A percentile compares a stretch with the other conserved stretches of the same genome.
phyloP scores from a whole-genome alignment of 2,888 invertebrate genomes.

The Synanthedon tipuliformis region DNA sequence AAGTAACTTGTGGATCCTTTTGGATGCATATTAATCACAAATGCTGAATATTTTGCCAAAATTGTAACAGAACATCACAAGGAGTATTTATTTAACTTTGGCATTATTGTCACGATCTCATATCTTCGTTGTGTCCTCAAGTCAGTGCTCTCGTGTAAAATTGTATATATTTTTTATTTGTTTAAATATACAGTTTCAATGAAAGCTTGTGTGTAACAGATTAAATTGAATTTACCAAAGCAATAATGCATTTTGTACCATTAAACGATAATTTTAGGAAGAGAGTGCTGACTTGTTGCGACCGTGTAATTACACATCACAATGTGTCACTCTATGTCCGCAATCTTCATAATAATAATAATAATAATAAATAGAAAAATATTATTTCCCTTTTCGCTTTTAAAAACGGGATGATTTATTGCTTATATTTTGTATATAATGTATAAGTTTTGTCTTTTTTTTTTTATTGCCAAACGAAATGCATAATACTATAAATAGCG shows the following conservation, averaged over 20 bases:
- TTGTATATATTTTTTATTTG: slow-evolving; percentile 21
- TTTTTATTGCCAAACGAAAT: no score
- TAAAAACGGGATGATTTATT: no score
- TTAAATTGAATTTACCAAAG: slow-evolving; percentile 51
- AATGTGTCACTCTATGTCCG: neutral
- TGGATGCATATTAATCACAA: no score
- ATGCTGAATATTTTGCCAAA: no score
- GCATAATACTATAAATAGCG: no score
- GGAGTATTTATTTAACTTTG: no score
- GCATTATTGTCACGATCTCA: slow-evolving; percentile 7
- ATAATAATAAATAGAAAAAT: neutral
- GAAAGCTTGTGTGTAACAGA: slow-evolving; percentile 30
- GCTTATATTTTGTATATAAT: no score
- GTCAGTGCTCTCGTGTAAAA: slow-evolving; percentile 38
- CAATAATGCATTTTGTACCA: slow-evolving; percentile 44
- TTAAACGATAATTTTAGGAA: slow-evolving; percentile 24
- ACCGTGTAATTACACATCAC: slow-evolving; percentile 10
- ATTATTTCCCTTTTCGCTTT: neutral
- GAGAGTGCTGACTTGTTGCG: slow-evolving; percentile 44
- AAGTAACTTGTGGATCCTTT: no score
- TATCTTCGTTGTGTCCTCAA: slow-evolving; percentile 21
- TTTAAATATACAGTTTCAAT: slow-evolving; percentile 22
- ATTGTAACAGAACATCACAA: no score
- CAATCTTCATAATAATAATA: neutral
- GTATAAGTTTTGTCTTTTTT: no score